Conservation (phyloP, 2,888 invertebrate genomes). For the Eulithis testata region DNA sequence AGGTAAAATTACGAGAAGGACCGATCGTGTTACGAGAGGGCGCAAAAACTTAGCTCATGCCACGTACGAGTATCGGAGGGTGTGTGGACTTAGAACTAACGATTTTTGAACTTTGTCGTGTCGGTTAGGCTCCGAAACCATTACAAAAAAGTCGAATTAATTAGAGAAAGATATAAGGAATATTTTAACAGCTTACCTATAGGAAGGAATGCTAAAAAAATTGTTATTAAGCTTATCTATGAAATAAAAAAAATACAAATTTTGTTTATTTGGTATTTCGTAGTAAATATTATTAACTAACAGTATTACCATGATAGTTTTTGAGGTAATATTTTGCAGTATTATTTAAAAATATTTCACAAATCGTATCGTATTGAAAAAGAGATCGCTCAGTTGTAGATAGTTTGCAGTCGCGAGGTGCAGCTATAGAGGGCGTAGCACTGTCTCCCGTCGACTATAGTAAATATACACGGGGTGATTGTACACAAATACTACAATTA, state of each 20-base stretch:
- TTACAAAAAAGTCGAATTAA: no score
- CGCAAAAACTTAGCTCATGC: conserved; percentile 67
- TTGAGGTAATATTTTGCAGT: no score
- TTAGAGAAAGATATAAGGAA: no score
- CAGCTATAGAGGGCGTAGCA: conserved; percentile 62
- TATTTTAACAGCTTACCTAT: no score
- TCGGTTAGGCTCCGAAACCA: neutral
- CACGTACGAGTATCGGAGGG: conserved; percentile 52
- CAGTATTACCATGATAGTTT: no score
- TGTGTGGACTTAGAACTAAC: conserved; percentile 43
- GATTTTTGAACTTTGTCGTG: conserved; percentile 29
- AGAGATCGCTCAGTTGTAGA: conserved; percentile 56
- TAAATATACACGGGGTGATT: conserved; percentile 58
- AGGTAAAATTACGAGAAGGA: conserved; percentile 77
- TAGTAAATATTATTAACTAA: no score
- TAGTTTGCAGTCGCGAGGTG: conserved; percentile 55
- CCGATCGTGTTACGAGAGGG: conserved; percentile 75
- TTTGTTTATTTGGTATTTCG: no score
- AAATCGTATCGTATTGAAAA: conserved; percentile 49
- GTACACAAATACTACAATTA: conserved; percentile 18
- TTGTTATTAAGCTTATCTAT: no score
- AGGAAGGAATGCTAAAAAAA: no score
- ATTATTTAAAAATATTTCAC: neutral
- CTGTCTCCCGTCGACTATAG: conserved; percentile 63
- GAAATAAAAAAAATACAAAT: no score